A percentile compares a stretch with the other conserved stretches of the same genome.
Conservation (phyloP, 2,113 vertebrate genomes). For the Turdus rufiventris region DNA sequence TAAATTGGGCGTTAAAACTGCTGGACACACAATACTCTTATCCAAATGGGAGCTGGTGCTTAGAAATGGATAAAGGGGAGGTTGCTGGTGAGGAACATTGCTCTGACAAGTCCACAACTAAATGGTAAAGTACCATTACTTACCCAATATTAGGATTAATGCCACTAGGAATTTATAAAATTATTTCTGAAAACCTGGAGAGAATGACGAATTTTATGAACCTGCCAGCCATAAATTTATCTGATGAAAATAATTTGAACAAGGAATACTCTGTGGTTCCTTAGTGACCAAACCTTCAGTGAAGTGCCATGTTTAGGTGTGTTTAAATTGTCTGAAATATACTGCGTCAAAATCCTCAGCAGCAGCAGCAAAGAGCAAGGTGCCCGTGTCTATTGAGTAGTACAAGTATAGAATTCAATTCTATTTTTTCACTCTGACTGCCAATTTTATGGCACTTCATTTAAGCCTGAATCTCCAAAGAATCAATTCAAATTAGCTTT, state of each 20-base stretch:
- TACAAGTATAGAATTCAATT: constrained; percentile 68
- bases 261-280: neutral
- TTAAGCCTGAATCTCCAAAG: constrained; percentile 77
- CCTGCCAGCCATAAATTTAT: neutral
- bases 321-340: constrained; percentile 51
- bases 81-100: neutral
- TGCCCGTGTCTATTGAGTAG: constrained; percentile 61
- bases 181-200: neutral
- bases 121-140: neutral
- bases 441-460: constrained; percentile 73
- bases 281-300: constrained; percentile 27
- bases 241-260: neutral
- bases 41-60: neutral
- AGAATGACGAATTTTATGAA: neutral
- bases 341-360: constrained; percentile 49
- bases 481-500: constrained; percentile 80
- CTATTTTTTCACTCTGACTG: constrained; percentile 72
- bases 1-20: neutral
- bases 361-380: constrained; percentile 57
- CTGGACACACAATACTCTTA: neutral
- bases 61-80: neutral
- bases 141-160: neutral
- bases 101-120: neutral
- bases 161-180: neutral
- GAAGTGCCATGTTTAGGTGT: constrained; percentile 39